A percentile compares a stretch with the other conserved stretches of the same genome.
Conservation (phyloP, 2,888 invertebrate species). For the Heliconius charithonia region DNA sequence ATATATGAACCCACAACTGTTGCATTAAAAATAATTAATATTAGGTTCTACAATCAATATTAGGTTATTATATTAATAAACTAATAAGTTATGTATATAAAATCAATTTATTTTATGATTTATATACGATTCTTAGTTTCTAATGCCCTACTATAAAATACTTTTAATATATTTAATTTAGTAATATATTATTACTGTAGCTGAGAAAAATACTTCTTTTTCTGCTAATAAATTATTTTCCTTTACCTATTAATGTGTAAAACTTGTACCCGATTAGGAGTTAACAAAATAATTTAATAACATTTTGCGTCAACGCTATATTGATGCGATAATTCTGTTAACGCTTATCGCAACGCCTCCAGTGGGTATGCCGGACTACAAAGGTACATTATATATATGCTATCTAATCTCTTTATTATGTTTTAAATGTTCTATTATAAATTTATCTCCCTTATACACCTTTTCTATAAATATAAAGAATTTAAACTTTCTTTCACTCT, state of each 20-base stretch:
- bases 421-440: neutral
- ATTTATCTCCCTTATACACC: neutral
- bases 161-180: too few species aligned
- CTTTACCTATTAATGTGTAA: too few species aligned
- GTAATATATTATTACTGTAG: too few species aligned
- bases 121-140: too few species aligned
- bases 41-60: too few species aligned
- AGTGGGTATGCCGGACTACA: constrained; percentile 83
- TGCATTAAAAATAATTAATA: too few species aligned
- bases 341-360: constrained; percentile 34
- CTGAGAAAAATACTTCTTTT: too few species aligned
- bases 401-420: constrained; percentile 13
- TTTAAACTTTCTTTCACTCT: neutral
- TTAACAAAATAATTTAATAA: neutral
- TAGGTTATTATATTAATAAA: too few species aligned
- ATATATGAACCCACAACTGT: neutral
- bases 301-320: neutral
- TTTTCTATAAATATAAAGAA: neutral
- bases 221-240: too few species aligned
- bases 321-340: constrained; percentile 32
- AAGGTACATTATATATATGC: constrained; percentile 63
- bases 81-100: too few species aligned
- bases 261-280: neutral
- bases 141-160: too few species aligned
- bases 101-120: too few species aligned